Evolutionary conservation across 2,797 vertebrate species (phyloP).

Genomic region (Agapornis canus): DNA sequence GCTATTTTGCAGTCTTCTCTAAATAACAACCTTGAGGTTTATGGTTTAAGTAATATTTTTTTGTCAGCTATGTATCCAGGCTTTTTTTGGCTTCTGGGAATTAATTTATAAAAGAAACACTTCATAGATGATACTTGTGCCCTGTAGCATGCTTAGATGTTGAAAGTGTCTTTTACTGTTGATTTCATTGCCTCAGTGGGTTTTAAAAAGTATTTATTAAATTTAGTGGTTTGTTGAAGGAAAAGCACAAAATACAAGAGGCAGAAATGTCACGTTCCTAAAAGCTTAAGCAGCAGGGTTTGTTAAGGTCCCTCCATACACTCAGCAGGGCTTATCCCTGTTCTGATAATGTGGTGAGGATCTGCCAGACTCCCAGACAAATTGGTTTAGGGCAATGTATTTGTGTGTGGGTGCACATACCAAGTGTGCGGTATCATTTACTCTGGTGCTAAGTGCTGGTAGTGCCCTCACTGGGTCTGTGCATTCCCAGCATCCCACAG

Average conservation of each 20-base stretch:
- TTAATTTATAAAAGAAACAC: conserved; percentile 50
- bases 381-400: not conserved
- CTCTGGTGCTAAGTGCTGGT: not conserved
- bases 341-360: not conserved
- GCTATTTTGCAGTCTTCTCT: conserved; percentile 38
- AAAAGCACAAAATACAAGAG: not conserved
- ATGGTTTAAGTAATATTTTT: not conserved
- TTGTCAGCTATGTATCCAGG: not conserved
- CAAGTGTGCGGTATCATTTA: not conserved
- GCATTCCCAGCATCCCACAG: not conserved
- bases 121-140: not conserved
- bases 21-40: conserved; percentile 42
- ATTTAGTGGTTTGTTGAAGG: not conserved
- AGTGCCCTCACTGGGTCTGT: fast-evolving
- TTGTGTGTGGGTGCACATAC: fast-evolving
- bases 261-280: not conserved
- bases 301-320: not conserved
- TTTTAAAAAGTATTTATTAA: not conserved
- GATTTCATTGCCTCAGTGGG: not conserved
- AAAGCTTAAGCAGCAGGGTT: not conserved
- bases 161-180: conserved; percentile 2
- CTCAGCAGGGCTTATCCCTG: not conserved
- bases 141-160: not conserved
- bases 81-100: not conserved
- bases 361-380: not conserved